Conservation (phyloP, 2,888 invertebrate genomes). For the Ellobium chinense region DNA sequence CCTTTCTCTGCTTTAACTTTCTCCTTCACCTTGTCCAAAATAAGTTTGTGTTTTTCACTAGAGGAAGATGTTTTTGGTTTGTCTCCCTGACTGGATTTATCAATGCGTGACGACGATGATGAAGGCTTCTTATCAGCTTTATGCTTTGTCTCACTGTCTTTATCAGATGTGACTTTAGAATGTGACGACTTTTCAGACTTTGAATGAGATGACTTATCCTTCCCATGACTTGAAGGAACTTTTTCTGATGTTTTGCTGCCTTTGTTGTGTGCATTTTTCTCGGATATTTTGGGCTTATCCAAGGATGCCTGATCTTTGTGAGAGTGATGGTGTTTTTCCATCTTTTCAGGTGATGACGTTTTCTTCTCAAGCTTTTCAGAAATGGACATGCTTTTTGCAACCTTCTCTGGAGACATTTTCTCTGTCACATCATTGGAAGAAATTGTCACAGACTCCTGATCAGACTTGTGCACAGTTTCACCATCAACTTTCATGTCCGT, state of each 20-base stretch:
- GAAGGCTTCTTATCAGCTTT: background rate
- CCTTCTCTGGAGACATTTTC: background rate
- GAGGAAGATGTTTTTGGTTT: background rate
- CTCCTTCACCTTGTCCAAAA: background rate
- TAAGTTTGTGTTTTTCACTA: background rate
- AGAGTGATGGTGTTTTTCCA: background rate
- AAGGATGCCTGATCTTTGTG: background rate
- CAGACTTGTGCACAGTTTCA: background rate
- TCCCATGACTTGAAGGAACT: background rate
- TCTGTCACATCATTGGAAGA: background rate
- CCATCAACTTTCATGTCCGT: background rate
- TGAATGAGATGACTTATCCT: background rate
- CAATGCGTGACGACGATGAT: background rate
- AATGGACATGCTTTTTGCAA: background rate
- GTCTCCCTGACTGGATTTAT: background rate
- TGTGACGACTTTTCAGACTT: background rate
- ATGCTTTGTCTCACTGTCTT: background rate
- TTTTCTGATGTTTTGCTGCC: conserved; percentile 3
- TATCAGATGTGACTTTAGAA: background rate
- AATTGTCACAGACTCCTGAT: background rate
- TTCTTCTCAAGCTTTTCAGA: conserved; percentile 5
- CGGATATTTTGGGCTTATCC: background rate
- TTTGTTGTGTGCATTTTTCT: background rate
- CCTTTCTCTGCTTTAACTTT: background rate
- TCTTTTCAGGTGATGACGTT: background rate